phyloP scores from a whole-genome alignment of 2,113 vertebrate species.

The Xiphorhynchus elegans region DNA sequence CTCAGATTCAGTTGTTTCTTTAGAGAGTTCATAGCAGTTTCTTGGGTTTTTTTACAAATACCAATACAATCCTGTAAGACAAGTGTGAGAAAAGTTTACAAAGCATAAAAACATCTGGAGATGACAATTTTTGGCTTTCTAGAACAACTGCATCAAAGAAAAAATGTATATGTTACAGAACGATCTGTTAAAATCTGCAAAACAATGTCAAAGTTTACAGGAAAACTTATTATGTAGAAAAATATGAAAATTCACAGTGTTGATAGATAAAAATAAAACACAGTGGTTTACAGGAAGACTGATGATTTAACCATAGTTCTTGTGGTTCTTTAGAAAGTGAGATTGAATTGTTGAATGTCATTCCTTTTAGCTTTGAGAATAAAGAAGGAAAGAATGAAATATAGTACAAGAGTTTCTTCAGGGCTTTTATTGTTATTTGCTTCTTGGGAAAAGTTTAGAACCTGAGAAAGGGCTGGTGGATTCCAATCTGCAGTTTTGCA shows the following conservation, averaged over 20 bases:
- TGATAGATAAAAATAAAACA: background rate
- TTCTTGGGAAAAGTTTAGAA: background rate
- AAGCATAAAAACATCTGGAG: background rate
- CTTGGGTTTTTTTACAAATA: background rate
- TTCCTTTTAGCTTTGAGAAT: background rate
- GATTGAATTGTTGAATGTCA: background rate
- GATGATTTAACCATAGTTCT: background rate
- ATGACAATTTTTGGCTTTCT: background rate
- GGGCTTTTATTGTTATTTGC: background rate
- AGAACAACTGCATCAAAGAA: background rate
- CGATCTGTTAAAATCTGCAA: background rate
- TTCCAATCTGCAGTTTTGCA: background rate
- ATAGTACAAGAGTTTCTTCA: background rate
- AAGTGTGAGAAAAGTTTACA: background rate
- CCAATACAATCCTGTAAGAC: background rate
- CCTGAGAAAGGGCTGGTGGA: background rate
- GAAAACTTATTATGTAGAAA: background rate
- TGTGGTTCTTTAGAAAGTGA: constrained; percentile 5
- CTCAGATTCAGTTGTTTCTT: background rate
- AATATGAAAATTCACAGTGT: background rate
- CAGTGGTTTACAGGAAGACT: background rate
- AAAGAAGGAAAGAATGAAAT: constrained; percentile 5
- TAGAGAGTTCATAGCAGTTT: background rate
- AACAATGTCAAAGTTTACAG: background rate
- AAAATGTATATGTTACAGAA: background rate